Conservation (phyloP, 2,797 vertebrate genomes). For the Hemitrygon akajei region DNA sequence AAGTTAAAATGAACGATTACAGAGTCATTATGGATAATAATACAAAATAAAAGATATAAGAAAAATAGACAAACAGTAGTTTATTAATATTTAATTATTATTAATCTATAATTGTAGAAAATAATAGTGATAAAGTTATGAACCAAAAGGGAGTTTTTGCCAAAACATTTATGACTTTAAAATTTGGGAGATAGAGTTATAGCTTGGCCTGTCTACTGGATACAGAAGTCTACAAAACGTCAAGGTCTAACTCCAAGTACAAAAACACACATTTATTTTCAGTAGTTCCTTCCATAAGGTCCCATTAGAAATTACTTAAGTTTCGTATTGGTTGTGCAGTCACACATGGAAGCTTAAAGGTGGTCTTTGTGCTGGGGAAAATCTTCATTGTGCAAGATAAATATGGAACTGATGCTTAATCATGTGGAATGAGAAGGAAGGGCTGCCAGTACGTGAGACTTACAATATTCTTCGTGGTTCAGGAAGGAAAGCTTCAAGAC, state of each 20-base stretch:
- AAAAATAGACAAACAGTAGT: not conserved
- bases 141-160: not conserved
- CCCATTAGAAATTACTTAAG: not conserved
- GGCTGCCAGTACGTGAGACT: not conserved
- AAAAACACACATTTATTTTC: not conserved
- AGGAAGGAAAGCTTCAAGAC: not conserved
- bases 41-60: not conserved
- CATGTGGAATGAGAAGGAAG: not conserved
- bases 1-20: not conserved
- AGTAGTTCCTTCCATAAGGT: not conserved
- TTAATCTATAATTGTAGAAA: not conserved
- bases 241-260: not conserved
- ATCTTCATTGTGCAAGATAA: not conserved
- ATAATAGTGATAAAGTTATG: not conserved
- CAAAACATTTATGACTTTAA: not conserved
- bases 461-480: constrained; percentile 28
- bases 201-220: not conserved
- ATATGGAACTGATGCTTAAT: not conserved
- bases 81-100: not conserved
- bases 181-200: not conserved
- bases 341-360: not conserved
- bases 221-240: not conserved
- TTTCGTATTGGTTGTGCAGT: not conserved
- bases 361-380: not conserved
- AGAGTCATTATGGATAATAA: not conserved